Percentiles rank a stretch among this genome's conserved stretches.
phyloP scores from a whole-genome alignment of 2,797 vertebrate genomes.

The Hydrolagus colliei region DNA sequence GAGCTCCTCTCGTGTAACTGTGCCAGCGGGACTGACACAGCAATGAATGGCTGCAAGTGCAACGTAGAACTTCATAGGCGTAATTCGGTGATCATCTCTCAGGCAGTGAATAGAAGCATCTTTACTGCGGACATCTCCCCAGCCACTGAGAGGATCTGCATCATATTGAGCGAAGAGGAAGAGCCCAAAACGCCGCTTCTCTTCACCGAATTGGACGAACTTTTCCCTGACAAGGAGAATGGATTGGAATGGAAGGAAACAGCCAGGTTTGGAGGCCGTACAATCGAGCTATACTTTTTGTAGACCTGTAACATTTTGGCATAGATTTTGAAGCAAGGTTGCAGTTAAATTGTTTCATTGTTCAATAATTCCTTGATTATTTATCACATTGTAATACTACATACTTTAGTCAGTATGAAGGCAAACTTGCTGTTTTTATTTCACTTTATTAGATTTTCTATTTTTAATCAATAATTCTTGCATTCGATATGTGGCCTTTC shows the following conservation, averaged over 20 bases:
- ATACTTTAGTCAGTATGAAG: no score
- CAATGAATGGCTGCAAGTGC: constrained; percentile 1
- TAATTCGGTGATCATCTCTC: constrained; percentile 33
- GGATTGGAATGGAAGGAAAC: constrained; percentile 54
- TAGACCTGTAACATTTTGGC: not conserved
- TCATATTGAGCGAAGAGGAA: constrained; percentile 35
- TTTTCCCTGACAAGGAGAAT: constrained; percentile 44
- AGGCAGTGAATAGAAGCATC: constrained; percentile 38
- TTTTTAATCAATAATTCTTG: no score
- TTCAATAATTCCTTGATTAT: no score
- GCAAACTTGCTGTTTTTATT: no score
- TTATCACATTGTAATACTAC: no score
- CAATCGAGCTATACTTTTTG: not conserved
- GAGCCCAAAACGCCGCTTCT: constrained; percentile 31
- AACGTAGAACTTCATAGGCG: constrained; percentile 4
- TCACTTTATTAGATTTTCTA: no score
- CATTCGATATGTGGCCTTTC: no score
- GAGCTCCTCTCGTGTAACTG: not conserved
- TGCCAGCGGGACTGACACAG: not conserved
- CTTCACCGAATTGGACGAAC: constrained; percentile 56
- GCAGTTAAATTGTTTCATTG: no score
- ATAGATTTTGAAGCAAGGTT: not conserved
- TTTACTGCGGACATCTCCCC: constrained; percentile 37
- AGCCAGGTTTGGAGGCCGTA: constrained; percentile 44
- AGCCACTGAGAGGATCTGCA: not conserved